Conservation (phyloP, 2,797 vertebrate species). For the Mormyrus hasselquistii region DNA sequence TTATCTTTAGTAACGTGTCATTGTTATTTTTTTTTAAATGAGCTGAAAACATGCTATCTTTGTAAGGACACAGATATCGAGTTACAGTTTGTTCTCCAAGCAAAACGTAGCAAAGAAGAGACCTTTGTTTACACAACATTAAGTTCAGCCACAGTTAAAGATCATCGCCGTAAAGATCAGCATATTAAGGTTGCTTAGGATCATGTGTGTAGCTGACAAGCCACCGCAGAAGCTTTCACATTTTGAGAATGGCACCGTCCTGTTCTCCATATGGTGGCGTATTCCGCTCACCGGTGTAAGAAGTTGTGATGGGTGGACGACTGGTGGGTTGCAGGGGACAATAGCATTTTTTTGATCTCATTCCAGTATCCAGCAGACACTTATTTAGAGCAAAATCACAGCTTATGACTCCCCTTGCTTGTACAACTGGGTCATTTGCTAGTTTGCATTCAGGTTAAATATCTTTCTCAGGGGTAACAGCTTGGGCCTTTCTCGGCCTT, state of each 20-base stretch:
- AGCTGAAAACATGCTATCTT: not conserved
- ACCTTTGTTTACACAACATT: not conserved
- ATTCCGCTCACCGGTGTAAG: not conserved
- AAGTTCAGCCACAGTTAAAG: not conserved
- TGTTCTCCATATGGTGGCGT: not conserved
- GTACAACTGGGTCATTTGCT: not conserved
- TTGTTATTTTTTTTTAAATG: not conserved
- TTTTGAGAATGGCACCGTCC: not conserved
- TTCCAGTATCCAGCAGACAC: not conserved
- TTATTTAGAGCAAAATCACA: not conserved
- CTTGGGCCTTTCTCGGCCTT: not conserved
- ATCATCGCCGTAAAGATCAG: not conserved
- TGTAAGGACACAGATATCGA: not conserved
- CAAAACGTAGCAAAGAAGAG: not conserved
- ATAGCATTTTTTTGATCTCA: not conserved
- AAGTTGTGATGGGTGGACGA: not conserved
- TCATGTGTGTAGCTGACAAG: not conserved
- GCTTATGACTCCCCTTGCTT: not conserved
- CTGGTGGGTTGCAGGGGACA: not conserved
- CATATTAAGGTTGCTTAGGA: not conserved
- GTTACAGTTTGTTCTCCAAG: slow-evolving; percentile 13
- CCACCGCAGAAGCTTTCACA: not conserved
- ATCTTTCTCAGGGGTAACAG: not conserved
- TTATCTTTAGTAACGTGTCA: slow-evolving; percentile 11
- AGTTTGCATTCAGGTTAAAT: not conserved